phyloP scores from a whole-genome alignment of 1,140 invertebrate genomes.

The Lepidurus packardi region DNA sequence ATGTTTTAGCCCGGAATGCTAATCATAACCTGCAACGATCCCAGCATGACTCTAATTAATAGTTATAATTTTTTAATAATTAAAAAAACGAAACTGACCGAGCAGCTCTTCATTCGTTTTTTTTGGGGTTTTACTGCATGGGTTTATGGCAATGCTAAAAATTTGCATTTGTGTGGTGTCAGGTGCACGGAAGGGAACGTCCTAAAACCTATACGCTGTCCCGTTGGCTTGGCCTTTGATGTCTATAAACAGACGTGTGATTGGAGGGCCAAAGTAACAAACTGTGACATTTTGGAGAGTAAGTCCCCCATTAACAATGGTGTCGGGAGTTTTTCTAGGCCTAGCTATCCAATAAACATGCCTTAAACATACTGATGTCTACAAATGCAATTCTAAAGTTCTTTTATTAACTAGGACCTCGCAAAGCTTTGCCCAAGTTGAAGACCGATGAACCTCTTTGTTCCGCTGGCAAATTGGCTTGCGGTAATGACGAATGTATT shows the following conservation, averaged over 20 bases:
- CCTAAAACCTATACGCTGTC: constrained; percentile 63
- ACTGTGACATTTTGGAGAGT: constrained; percentile 87
- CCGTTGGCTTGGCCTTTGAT: constrained; percentile 85
- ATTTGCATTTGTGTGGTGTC: not conserved
- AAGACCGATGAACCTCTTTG: constrained; percentile 88
- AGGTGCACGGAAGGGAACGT: not conserved
- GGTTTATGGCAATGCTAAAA: not conserved
- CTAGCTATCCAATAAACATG: not conserved
- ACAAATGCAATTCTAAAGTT: not conserved
- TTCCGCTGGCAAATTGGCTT: constrained; percentile 76
- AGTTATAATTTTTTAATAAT: too few relatives aligned
- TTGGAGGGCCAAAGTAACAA: constrained; percentile 91
- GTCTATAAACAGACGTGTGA: constrained; percentile 89
- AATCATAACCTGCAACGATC: too few relatives aligned
- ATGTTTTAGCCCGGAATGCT: constrained; percentile 27
- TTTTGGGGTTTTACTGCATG: not conserved
- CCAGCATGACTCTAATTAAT: not conserved
- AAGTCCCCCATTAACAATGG: constrained; percentile 53
- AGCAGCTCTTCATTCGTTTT: too few relatives aligned
- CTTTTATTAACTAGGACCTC: constrained; percentile 62
- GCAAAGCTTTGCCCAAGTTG: constrained; percentile 76
- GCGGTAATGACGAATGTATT: constrained; percentile 81
- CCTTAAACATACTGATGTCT: not conserved
- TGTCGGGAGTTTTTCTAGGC: not conserved
- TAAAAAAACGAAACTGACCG: too few relatives aligned